Conservation (phyloP, 1,140 invertebrate genomes). For the Oscheius sp. region DNA sequence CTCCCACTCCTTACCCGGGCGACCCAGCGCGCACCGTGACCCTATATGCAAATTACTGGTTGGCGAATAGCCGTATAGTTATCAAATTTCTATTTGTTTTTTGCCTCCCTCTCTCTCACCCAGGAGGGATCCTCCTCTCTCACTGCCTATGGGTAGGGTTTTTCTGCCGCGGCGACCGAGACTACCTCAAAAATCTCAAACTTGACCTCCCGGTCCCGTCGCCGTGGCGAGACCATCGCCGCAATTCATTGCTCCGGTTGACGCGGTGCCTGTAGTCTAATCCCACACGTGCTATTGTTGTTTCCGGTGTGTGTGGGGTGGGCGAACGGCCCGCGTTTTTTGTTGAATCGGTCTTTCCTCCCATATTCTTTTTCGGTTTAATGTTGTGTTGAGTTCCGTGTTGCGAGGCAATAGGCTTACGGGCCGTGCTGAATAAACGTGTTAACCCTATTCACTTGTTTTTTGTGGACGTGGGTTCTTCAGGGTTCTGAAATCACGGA, state of each 20-base stretch:
- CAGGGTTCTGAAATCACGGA: too few relatives aligned
- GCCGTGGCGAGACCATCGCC: not conserved
- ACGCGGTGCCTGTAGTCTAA: not conserved
- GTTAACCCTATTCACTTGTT: too few relatives aligned
- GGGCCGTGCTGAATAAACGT: not conserved
- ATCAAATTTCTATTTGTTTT: slow-evolving; percentile 11
- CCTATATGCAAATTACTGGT: not conserved
- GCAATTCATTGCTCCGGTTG: slow-evolving; percentile 7
- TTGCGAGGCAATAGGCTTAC: not conserved
- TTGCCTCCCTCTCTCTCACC: too few relatives aligned
- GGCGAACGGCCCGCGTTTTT: too few relatives aligned
- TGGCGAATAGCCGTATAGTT: not conserved
- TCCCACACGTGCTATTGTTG: too few relatives aligned
- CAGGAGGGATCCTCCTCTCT: too few relatives aligned
- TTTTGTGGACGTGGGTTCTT: too few relatives aligned
- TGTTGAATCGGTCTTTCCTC: slow-evolving; percentile 1
- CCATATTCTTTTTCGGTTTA: not conserved
- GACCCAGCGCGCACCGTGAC: not conserved
- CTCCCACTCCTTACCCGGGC: not conserved
- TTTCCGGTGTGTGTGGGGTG: too few relatives aligned
- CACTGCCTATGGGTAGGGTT: slow-evolving; percentile 8
- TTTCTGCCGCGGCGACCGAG: not conserved
- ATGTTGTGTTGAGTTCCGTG: not conserved
- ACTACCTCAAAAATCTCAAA: too few relatives aligned
- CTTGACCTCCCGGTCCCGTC: not conserved